These are phyloP conservation scores for Microcebus tavaratra DNA, from an alignment of 2,113 vertebrate genomes.

Conservation along the genomic window DNA sequence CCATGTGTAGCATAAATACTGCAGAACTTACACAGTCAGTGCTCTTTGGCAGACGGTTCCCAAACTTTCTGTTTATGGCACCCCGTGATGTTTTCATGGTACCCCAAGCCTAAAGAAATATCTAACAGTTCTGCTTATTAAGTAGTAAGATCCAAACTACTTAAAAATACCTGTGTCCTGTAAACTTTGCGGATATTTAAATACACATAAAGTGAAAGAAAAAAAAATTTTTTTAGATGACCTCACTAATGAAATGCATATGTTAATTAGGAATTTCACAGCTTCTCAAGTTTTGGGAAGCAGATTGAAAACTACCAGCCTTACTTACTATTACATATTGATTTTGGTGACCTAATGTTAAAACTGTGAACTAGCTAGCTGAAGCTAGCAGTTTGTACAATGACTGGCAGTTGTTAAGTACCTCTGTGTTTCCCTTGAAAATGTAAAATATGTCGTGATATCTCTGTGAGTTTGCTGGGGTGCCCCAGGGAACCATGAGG, in stretches of 20 bases:
- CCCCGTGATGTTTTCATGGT: not conserved
- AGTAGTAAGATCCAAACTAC: not conserved
- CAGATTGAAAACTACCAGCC: not conserved
- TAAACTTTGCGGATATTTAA: not conserved
- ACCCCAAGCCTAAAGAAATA: not conserved
- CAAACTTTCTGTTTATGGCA: not conserved
- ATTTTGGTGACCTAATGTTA: constrained; percentile 3
- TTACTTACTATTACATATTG: not conserved
- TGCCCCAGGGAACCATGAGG: not conserved
- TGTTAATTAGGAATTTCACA: not conserved
- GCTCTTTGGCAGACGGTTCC: not conserved
- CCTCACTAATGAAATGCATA: not conserved
- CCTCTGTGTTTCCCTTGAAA: not conserved
- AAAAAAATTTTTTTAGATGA: not conserved
- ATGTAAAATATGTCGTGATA: not conserved
- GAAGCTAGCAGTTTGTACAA: not conserved
- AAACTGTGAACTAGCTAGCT: not conserved
- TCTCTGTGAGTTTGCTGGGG: not conserved
- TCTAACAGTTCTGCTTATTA: not conserved
- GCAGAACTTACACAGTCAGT: not conserved
- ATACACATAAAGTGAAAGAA: not conserved
- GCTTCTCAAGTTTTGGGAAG: not conserved
- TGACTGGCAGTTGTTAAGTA: not conserved
- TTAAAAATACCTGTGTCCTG: not conserved
- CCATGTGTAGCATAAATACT: not conserved